These are phyloP conservation scores for Phrixothrix hirtus DNA, from an alignment of 2,888 invertebrate genomes.

Conservation along the genomic window DNA sequence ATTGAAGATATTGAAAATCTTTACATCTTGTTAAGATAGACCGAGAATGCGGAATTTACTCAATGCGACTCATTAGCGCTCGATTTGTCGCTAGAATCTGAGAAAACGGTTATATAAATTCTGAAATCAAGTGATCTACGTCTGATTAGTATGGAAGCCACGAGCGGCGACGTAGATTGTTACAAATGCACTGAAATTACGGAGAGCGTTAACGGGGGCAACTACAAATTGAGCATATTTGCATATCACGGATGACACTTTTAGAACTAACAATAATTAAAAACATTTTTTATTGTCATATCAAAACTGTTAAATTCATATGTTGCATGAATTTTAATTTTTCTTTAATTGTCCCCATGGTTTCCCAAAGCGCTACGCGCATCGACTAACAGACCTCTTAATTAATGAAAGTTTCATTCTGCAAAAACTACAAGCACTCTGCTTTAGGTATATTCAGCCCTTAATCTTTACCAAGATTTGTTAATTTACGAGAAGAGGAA, in stretches of 20 bases:
- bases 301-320: slow-evolving; percentile 20
- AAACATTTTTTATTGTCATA: slow-evolving; percentile 12
- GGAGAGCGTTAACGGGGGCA: slow-evolving; percentile 28
- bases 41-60: slow-evolving; percentile 37
- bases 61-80: slow-evolving; percentile 40
- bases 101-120: slow-evolving; percentile 39
- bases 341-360: too few species aligned
- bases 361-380: too few species aligned
- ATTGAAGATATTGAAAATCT: slow-evolving; percentile 36
- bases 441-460: too few species aligned
- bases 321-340: slow-evolving; percentile 16
- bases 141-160: slow-evolving; percentile 38
- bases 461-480: too few species aligned
- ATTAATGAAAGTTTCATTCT: too few species aligned
- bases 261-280: slow-evolving; percentile 20
- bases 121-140: slow-evolving; percentile 35
- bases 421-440: too few species aligned
- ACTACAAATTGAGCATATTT: slow-evolving; percentile 32
- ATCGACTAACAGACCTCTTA: too few species aligned
- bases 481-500: too few species aligned
- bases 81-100: slow-evolving; percentile 38
- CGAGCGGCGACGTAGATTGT: slow-evolving; percentile 30
- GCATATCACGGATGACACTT: slow-evolving; percentile 28
- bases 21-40: slow-evolving; percentile 37
- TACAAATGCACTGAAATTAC: slow-evolving; percentile 33